These are phyloP conservation scores for Syritta pipiens DNA, from an alignment of 2,888 invertebrate genomes.

Conservation along the genomic window DNA sequence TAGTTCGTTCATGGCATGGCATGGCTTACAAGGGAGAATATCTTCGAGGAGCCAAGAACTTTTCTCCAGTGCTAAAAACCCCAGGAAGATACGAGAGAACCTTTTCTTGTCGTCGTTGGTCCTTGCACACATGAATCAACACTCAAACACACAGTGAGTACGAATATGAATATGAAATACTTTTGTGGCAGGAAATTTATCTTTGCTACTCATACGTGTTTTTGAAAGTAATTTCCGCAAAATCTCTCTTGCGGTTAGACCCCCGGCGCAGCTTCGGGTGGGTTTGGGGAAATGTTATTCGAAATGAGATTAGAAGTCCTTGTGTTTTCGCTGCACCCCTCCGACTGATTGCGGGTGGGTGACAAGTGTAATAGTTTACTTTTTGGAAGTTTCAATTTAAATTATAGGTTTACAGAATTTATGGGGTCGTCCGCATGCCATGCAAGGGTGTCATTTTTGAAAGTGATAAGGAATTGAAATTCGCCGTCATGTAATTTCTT, in stretches of 20 bases:
- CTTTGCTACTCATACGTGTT: conserved; percentile 69
- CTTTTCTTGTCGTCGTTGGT: conserved; percentile 56
- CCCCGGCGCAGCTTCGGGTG: neutral
- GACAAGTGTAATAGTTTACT: conserved; percentile 56
- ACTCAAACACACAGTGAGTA: neutral
- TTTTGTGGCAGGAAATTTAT: conserved; percentile 69
- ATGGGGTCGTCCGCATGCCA: too few species aligned
- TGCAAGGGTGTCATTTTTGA: too few species aligned
- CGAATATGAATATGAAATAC: conserved; percentile 65
- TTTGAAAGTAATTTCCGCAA: conserved; percentile 70
- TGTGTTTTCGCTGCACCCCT: conserved; percentile 47
- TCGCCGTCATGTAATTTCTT: too few species aligned
- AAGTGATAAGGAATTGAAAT: too few species aligned
- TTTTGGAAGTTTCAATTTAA: conserved; percentile 67
- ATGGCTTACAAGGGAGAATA: conserved; percentile 58
- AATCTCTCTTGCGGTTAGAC: conserved; percentile 64
- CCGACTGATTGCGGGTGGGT: neutral
- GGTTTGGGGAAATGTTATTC: conserved; percentile 54
- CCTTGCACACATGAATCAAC: conserved; percentile 35
- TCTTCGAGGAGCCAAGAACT: conserved; percentile 55
- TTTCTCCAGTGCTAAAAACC: conserved; percentile 47
- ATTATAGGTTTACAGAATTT: conserved; percentile 62
- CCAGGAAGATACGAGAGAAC: conserved; percentile 36
- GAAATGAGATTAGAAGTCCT: conserved; percentile 67
- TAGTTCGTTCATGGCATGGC: neutral